Conservation (phyloP, 2,797 vertebrate genomes). For the Acanthurus leucopareius region DNA sequence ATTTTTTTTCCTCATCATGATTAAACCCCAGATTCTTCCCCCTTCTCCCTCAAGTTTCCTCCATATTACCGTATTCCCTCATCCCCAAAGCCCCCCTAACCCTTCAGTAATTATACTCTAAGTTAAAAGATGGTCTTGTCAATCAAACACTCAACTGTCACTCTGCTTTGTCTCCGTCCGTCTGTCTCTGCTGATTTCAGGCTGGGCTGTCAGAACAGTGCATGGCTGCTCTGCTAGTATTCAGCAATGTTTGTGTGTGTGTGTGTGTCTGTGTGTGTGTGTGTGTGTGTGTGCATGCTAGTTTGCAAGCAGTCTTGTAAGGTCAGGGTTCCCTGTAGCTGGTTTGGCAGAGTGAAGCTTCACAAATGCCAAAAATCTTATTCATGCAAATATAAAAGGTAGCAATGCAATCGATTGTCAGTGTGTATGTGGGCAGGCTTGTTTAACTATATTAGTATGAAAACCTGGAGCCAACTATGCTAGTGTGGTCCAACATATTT, state of each 20-base stretch:
- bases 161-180: constrained; percentile 69
- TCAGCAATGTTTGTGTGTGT: constrained; percentile 33
- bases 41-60: constrained; percentile 56
- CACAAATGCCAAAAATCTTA: not conserved
- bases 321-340: constrained; percentile 6
- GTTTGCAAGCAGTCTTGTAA: constrained; percentile 1
- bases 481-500: no score
- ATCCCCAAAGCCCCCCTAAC: constrained; percentile 16
- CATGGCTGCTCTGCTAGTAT: constrained; percentile 31
- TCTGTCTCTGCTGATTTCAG: constrained; percentile 60
- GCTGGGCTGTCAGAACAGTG: constrained; percentile 53
- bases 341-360: not conserved
- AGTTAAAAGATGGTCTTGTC: constrained; percentile 79
- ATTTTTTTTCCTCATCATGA: constrained; percentile 51
- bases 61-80: constrained; percentile 66
- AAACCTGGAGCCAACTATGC: no score
- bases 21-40: constrained; percentile 59
- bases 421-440: no score
- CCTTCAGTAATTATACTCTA: constrained; percentile 81
- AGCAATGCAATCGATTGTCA: not conserved
- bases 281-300: not conserved
- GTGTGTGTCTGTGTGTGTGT: not conserved
- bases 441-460: no score
- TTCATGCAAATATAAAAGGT: not conserved
- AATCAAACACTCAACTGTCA: constrained; percentile 79